Evolutionary conservation across 2,888 invertebrate genomes (phyloP).

Genomic region (Leptopilina syphax): DNA sequence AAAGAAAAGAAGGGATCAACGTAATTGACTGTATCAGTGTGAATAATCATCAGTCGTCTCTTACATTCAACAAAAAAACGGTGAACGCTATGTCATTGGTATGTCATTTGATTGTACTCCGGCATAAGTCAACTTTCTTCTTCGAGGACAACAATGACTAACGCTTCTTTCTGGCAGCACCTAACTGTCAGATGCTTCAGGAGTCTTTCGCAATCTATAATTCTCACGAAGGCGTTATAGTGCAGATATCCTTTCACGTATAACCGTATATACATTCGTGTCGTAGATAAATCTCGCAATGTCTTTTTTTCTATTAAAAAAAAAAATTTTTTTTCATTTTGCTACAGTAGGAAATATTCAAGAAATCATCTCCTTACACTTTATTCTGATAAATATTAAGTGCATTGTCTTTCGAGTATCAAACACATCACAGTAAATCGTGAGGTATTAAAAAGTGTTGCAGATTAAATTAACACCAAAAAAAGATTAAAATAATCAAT

Average conservation of each 20-base stretch:
- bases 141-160: slow-evolving; percentile 40
- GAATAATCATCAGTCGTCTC: background rate
- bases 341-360: too few species aligned
- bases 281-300: slow-evolving; percentile 19
- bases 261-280: slow-evolving; percentile 14
- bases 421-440: too few species aligned
- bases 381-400: too few species aligned
- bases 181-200: slow-evolving; percentile 19
- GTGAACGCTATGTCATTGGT: background rate
- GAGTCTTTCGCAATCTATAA: slow-evolving; percentile 37
- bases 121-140: slow-evolving; percentile 26
- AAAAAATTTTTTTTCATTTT: background rate
- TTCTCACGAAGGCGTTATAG: slow-evolving; percentile 38
- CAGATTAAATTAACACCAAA: too few species aligned
- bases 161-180: slow-evolving; percentile 29
- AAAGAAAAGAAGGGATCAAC: too few species aligned
- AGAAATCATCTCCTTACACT: too few species aligned
- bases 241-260: slow-evolving; percentile 35
- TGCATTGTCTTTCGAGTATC: too few species aligned
- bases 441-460: too few species aligned
- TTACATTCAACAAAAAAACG: slow-evolving; percentile 8
- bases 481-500: too few species aligned
- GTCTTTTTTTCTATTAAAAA: background rate
- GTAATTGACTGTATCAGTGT: too few species aligned
- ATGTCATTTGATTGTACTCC: slow-evolving; percentile 20